Evolutionary conservation across 2,113 vertebrate species (phyloP), one percentile per base, ranked within the genome.

Genomic region (Chascanopsetta lugubris): DNA sequence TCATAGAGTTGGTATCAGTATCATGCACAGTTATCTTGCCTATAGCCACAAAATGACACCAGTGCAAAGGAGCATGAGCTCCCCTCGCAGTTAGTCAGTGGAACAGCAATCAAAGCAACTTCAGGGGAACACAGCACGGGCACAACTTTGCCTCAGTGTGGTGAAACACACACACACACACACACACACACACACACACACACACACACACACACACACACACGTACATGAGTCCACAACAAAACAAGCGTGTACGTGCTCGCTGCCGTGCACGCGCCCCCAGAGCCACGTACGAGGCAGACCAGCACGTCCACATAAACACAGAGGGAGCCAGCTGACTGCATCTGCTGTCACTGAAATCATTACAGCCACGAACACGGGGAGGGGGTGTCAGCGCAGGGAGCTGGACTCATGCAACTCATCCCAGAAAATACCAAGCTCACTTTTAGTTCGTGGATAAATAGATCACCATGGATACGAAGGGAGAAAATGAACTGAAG

Each of bases 61-160:
- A 43, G 77, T 70, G 82, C 72, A 80, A 86, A 92, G 92, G 92
- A 87, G 79, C 91, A 84, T 83, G 91, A 93, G 92, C 92, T 92
- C 92, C 92, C 89, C 92, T 89, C 82, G 63, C 92, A 88, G 92
- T 86, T 75, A 62, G 69, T 56, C 65, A n/a, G 82, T 42, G 80
- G 87, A 83, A 90, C 74, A 83, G 77, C 89, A 90, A 71, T 75
- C 69, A 65, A 75, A 83, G 64, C 64, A 84, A 90, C 71, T 88
- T 89, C 57, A 82, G 49, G 67, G 77, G 77, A 55, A 72, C 67
- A 75, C 46, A 70, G 69, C 77, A 76, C 47, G 80, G 38, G 66
- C 81, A n/a, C n/a, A 89, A 90, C 77, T 89, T 89, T 85, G 75
- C 72, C 38, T 83, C 68, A 71, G 59, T 69, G 82, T 69, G 82